phyloP scores from a whole-genome alignment of 2,888 invertebrate species.

The Xanthorhoe designata region DNA sequence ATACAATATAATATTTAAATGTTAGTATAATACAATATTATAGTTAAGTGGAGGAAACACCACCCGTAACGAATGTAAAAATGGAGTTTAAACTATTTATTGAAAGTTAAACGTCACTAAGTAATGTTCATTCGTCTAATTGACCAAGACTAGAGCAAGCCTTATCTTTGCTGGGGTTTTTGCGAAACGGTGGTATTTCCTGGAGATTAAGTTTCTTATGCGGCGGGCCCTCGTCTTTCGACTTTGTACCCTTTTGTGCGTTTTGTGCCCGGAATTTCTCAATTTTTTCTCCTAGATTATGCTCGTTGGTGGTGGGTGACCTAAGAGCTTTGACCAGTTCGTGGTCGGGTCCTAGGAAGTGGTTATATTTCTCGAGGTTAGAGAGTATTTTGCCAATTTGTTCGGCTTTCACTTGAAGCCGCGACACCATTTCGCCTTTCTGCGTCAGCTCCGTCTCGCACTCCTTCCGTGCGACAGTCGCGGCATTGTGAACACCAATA shows the following conservation, averaged over 20 bases:
- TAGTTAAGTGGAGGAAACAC: conserved; percentile 59
- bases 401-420: conserved; percentile 97
- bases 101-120: conserved; percentile 7
- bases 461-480: conserved; percentile 88
- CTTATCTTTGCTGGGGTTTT: conserved; percentile 65
- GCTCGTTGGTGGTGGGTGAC: conserved; percentile 77
- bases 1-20: conserved; percentile 48
- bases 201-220: conserved; percentile 81
- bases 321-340: conserved; percentile 80
- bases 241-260: conserved; percentile 77
- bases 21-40: conserved; percentile 49
- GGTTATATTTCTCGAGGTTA: conserved; percentile 95
- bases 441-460: conserved; percentile 98
- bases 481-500: conserved; percentile 79
- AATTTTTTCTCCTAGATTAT: conserved; percentile 70
- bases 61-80: conserved; percentile 48
- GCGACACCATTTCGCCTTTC: conserved; percentile 97
- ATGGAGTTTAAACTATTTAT: conserved; percentile 19
- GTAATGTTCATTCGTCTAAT: conserved; percentile 50
- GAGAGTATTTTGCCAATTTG: conserved; percentile 97
- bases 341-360: conserved; percentile 87
- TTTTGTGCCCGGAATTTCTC: conserved; percentile 73
- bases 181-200: conserved; percentile 84
- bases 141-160: conserved; percentile 44
- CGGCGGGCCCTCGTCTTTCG: conserved; percentile 84